Evolutionary conservation across 2,113 vertebrate species (phyloP).

Genomic region (Ivindomyrus marchei): DNA sequence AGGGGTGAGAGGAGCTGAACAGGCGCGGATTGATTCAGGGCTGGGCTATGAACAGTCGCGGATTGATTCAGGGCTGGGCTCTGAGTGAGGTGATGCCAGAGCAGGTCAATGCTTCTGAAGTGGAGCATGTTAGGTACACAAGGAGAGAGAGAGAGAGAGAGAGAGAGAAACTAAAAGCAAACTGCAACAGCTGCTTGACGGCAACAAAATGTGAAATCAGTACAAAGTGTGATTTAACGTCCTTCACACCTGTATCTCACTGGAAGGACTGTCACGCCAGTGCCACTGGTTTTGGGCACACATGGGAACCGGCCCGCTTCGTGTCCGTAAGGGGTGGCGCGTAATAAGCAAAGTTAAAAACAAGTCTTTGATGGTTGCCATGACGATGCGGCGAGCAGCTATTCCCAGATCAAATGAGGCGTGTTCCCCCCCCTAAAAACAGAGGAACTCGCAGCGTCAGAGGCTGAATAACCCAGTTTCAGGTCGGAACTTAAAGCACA

Average conservation of each 20-base stretch:
- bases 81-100: not conserved
- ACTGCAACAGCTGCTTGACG: not conserved
- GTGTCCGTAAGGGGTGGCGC: conserved; percentile 2
- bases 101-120: not conserved
- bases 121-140: not conserved
- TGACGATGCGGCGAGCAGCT: conserved; percentile 30
- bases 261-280: not conserved
- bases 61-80: not conserved
- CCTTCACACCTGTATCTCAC: not conserved
- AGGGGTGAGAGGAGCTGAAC: conserved; percentile 70
- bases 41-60: not conserved
- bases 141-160: not conserved
- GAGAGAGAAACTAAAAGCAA: not conserved
- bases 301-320: conserved; percentile 13
- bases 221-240: not conserved
- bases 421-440: conserved; percentile 15
- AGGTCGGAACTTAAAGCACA: not conserved
- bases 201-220: not conserved
- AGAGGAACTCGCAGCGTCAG: not conserved
- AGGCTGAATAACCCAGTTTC: conserved; percentile 10
- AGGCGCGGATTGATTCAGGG: not conserved
- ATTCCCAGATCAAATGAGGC: conserved; percentile 29
- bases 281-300: conserved; percentile 5
- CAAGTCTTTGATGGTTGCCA: conserved; percentile 30
- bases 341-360: conserved; percentile 14